phyloP scores from a whole-genome alignment of 1,140 invertebrate species.

The Thalassaphorura encarpata region DNA sequence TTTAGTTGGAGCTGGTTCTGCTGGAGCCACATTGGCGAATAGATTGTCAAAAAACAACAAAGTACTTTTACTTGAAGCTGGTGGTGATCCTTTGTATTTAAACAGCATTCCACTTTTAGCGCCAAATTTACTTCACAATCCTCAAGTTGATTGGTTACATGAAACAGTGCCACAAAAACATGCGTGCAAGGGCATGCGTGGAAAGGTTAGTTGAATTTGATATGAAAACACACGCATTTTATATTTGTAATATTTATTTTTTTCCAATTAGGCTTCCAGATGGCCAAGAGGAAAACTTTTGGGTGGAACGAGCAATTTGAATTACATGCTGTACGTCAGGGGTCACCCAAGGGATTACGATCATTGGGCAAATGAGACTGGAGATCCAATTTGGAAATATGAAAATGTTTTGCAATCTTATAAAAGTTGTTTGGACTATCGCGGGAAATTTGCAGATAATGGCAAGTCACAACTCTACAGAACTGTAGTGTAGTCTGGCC shows the following conservation, averaged over 20 bases:
- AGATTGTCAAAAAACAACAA: background rate
- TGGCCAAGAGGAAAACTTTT: slow-evolving; percentile 36
- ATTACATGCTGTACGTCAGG: slow-evolving; percentile 50
- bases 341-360: slow-evolving; percentile 39
- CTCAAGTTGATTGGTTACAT: background rate
- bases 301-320: slow-evolving; percentile 47
- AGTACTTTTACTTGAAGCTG: slow-evolving; percentile 1
- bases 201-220: background rate
- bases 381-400: background rate
- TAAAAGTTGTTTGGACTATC: background rate
- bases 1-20: slow-evolving; percentile 6
- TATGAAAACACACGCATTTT: background rate
- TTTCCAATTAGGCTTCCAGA: background rate
- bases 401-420: slow-evolving; percentile 1
- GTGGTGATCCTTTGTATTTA: slow-evolving; percentile 2
- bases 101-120: background rate
- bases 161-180: slow-evolving; percentile 7
- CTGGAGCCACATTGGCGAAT: background rate
- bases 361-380: slow-evolving; percentile 1
- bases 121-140: background rate
- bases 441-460: background rate
- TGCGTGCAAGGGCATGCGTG: background rate
- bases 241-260: background rate
- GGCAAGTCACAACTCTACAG: background rate
- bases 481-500: background rate